These are phyloP conservation scores for Oncorhynchus gorbuscha DNA, from an alignment of 2,113 vertebrate genomes.

Conservation along the genomic window DNA sequence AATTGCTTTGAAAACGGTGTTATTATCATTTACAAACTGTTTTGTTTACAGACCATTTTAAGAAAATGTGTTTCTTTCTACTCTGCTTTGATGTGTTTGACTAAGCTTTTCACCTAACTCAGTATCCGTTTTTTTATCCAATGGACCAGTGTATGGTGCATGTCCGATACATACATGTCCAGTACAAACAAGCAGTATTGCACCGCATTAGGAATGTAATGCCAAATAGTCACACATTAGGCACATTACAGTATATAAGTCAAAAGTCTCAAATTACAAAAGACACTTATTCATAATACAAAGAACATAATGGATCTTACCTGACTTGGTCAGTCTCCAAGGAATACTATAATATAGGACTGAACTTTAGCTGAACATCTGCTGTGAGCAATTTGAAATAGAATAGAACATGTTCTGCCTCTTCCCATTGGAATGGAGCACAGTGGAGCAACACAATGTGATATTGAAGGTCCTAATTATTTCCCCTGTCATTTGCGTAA, in stretches of 20 bases:
- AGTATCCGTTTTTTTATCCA: too few species aligned
- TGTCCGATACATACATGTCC: too few species aligned
- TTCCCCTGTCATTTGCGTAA: constrained; percentile 79
- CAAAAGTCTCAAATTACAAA: too few species aligned
- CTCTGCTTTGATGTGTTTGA: too few species aligned
- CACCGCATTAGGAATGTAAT: too few species aligned
- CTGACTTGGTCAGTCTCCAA: not conserved
- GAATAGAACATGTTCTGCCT: constrained; percentile 39
- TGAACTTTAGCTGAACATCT: constrained; percentile 56
- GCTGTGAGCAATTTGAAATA: constrained; percentile 56
- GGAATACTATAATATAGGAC: not conserved
- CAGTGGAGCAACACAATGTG: constrained; percentile 62
- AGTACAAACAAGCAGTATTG: too few species aligned
- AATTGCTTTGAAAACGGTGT: too few species aligned
- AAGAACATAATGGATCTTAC: not conserved
- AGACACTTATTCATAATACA: too few species aligned
- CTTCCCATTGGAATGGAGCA: constrained; percentile 53
- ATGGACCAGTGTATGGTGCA: too few species aligned
- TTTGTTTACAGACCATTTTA: not conserved
- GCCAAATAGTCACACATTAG: too few species aligned
- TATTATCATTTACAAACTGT: not conserved
- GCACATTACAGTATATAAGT: too few species aligned
- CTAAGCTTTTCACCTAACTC: too few species aligned
- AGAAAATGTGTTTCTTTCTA: not conserved
- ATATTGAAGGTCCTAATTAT: constrained; percentile 75